Percentiles rank a stretch among this genome's conserved stretches.
Evolutionary conservation across 2,113 vertebrate species (phyloP).

Genomic region (Oreochromis aureus): DNA sequence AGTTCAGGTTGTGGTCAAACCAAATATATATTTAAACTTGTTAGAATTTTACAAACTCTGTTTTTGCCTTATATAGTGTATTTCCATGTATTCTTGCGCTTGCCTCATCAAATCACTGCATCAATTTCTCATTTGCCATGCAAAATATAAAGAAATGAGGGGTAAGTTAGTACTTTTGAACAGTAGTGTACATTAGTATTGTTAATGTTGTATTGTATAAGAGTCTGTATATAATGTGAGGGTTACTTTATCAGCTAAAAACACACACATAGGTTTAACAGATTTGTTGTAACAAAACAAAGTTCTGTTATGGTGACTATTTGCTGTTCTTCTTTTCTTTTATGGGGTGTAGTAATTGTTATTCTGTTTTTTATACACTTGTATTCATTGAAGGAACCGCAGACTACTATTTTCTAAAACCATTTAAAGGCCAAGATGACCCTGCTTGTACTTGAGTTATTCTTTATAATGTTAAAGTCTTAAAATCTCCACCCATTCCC

Average conservation of each 20-base stretch:
- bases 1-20: neutral
- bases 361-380: neutral
- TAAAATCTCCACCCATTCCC: neutral
- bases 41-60: neutral
- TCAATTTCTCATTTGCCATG: neutral
- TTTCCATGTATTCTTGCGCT: accelerated
- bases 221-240: neutral
- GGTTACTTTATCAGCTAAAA: accelerated
- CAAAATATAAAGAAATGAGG: neutral
- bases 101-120: neutral
- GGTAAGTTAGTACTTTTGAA: neutral
- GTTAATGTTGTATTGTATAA: neutral
- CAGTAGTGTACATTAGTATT: neutral
- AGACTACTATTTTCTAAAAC: neutral
- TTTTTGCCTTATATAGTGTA: neutral
- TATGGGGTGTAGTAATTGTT: neutral
- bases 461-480: neutral
- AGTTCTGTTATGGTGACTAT: neutral
- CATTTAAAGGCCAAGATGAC: neutral
- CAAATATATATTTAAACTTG: neutral
- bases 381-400: neutral
- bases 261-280: neutral
- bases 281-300: neutral
- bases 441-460: neutral
- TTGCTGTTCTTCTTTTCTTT: neutral